Evolutionary conservation across 2,797 vertebrate species (phyloP).

Genomic region (Acomys russatus): DNA sequence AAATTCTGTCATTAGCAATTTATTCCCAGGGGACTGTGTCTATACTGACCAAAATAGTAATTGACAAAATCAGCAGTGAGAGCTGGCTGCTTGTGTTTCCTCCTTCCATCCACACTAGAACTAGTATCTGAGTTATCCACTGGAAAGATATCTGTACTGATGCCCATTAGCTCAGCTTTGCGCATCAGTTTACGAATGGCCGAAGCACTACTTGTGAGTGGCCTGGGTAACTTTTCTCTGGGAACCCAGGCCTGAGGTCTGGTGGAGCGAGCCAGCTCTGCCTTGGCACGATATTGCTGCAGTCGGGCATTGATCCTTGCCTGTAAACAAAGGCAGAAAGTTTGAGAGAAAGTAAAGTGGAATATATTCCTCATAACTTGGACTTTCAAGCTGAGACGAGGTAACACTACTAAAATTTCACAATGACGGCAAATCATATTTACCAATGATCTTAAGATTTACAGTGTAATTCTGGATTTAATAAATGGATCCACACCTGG

Average conservation of each 20-base stretch:
- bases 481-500: conserved; percentile 8
- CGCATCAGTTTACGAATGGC: conserved; percentile 98
- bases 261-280: conserved; percentile 96
- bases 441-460: neutral
- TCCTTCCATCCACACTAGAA: conserved; percentile 96
- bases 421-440: neutral
- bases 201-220: conserved; percentile 98
- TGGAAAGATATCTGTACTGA: conserved; percentile 98
- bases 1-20: conserved; percentile 55
- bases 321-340: conserved; percentile 86
- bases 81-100: conserved; percentile 98
- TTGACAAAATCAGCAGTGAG: conserved; percentile 99
- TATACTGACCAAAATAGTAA: conserved; percentile 96
- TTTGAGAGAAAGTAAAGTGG: conserved; percentile 44
- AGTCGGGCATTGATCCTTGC: conserved; percentile 97
- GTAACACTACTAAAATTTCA: conserved; percentile 46
- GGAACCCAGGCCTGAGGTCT: conserved; percentile 99
- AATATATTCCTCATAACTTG: conserved; percentile 50
- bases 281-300: conserved; percentile 97
- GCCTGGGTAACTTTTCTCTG: conserved; percentile 96
- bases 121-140: conserved; percentile 98
- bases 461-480: neutral
- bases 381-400: conserved; percentile 31
- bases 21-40: conserved; percentile 44
- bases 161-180: conserved; percentile 98